These are phyloP conservation scores for Thymelicus sylvestris DNA, from an alignment of 2,888 invertebrate genomes.

Conservation along the genomic window DNA sequence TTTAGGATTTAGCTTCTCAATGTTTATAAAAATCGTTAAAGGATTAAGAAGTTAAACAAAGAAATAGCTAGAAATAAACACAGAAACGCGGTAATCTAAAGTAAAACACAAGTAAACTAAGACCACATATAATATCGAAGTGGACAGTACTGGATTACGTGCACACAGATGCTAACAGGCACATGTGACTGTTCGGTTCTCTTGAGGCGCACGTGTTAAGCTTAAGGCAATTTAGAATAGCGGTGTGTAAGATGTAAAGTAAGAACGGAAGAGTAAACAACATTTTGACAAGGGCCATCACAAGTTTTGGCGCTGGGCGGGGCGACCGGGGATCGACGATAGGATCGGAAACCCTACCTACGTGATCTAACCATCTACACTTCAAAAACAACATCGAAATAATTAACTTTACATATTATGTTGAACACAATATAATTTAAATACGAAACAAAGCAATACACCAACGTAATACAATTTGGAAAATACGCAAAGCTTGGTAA, in stretches of 20 bases:
- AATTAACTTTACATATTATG: not conserved
- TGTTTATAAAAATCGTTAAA: conserved; percentile 49
- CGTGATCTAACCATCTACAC: conserved; percentile 51
- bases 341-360: conserved; percentile 70
- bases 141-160: conserved; percentile 80
- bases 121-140: conserved; percentile 83
- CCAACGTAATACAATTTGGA: conserved; percentile 10
- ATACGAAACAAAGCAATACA: conserved; percentile 27
- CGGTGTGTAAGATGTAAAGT: conserved; percentile 70
- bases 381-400: conserved; percentile 38
- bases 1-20: conserved; percentile 41
- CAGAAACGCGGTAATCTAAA: conserved; percentile 68
- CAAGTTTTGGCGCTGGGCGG: conserved; percentile 79
- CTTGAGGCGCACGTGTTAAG: conserved; percentile 66
- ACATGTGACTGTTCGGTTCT: conserved; percentile 64
- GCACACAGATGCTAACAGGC: conserved; percentile 81
- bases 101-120: conserved; percentile 67
- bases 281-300: conserved; percentile 62
- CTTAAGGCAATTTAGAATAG: conserved; percentile 52
- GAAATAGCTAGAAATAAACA: conserved; percentile 65
- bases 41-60: conserved; percentile 63
- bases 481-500: conserved; percentile 29
- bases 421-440: conserved; percentile 35
- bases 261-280: conserved; percentile 64
- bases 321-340: conserved; percentile 65